Evolutionary conservation across 2,113 vertebrate genomes (phyloP), one percentile per base, ranked within the genome.

Genomic region (Sprattus sprattus): DNA sequence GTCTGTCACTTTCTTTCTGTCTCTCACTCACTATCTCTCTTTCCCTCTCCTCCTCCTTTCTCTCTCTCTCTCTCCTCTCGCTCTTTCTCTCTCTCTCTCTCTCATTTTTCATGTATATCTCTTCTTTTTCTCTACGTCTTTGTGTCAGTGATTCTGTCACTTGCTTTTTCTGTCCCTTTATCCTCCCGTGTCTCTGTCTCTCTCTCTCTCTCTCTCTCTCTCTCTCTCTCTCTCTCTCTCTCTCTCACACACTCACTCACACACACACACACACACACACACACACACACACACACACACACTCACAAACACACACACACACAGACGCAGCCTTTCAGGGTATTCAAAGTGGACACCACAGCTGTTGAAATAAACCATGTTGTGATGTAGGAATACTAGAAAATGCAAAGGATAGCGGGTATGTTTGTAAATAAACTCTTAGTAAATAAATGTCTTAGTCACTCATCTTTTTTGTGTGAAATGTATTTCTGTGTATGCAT

Each of bases 1-100:
- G 45, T 82, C 81, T 82, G 45, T 82, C 81, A 49, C 81, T n/a
- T 45, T 45, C 39, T 39, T n/a, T 82, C 45, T 82, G 28, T 82
- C 81, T 82, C 45, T 82, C 45, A 20, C 45, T 46, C 81, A 44
- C 13, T 82, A n/a, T 46, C 39, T 64, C 49, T 49, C 81, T 32
- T 5, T 32, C 81, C 47, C 3, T 81, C 45, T 47, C 18, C 39
- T 9, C 20, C 45, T 87, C 39, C 45, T 46, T 45, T 22, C 13
- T 82, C 10, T 46, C 39, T 64, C 49, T 49, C 15, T 49, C 45
- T 84, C 18, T 47, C 11, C 82, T 25, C 71, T 81, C 50, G 0
- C 52, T n/a, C 25, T 49, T 50, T 84, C 39, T 84, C 64, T 64
- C 64, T 71, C 64, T 25, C n/a, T 32, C 64, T 71, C 64, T 71